Conservation (phyloP, 2,888 invertebrate species). For the Dynastes maya region DNA sequence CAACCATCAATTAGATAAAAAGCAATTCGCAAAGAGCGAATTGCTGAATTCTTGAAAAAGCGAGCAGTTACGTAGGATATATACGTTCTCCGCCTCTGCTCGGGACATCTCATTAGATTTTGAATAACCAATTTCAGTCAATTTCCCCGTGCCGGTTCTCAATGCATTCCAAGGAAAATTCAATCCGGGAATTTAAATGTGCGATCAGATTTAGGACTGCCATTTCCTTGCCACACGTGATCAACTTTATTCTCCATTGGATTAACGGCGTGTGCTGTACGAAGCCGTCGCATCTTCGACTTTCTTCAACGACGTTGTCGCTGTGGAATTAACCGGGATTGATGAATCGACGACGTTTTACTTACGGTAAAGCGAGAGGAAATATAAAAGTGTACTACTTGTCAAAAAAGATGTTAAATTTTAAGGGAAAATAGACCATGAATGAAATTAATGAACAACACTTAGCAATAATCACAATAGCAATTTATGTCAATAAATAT, state of each 20-base stretch:
- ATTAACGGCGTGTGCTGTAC: constrained; percentile 54
- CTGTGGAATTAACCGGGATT: not conserved
- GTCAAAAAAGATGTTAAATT: too few relatives aligned
- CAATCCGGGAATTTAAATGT: constrained; percentile 63
- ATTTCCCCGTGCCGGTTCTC: constrained; percentile 58
- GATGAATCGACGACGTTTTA: not conserved
- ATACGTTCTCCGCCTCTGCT: constrained; percentile 55
- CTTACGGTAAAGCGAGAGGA: too few relatives aligned
- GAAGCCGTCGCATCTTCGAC: not conserved
- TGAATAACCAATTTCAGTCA: constrained; percentile 63
- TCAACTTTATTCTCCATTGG: constrained; percentile 57
- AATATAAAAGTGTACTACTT: too few relatives aligned
- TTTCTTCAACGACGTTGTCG: not conserved
- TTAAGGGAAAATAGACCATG: too few relatives aligned
- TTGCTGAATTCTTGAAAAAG: constrained; percentile 34
- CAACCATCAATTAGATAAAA: constrained; percentile 37
- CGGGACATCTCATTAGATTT: constrained; percentile 63
- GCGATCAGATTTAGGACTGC: constrained; percentile 62
- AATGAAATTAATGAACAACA: too few relatives aligned
- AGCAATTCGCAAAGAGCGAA: constrained; percentile 26
- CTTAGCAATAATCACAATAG: too few relatives aligned
- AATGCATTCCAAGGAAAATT: constrained; percentile 60
- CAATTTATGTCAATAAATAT: too few relatives aligned
- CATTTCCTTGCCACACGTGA: constrained; percentile 61
- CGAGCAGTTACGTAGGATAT: constrained; percentile 38